These are phyloP conservation scores for Trichechus manatus DNA, from an alignment of 2,113 vertebrate species.

Conservation along the genomic window DNA sequence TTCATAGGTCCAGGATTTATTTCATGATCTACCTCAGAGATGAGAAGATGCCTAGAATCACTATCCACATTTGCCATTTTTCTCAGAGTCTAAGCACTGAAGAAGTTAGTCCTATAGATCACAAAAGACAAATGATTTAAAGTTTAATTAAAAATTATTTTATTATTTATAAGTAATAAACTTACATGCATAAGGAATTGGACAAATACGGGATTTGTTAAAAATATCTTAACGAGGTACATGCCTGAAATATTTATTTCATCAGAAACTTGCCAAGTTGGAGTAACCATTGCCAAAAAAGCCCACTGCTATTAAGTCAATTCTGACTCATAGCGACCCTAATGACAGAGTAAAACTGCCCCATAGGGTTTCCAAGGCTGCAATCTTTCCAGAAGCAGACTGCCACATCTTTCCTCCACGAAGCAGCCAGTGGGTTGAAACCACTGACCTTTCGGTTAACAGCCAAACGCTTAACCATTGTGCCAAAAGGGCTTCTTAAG, in stretches of 20 bases:
- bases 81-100: constrained; percentile 27
- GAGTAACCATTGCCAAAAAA: not conserved
- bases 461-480: not conserved
- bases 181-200: not conserved
- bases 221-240: not conserved
- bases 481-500: not conserved
- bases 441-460: not conserved
- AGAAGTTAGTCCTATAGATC: constrained; percentile 69
- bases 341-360: not conserved
- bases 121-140: not conserved
- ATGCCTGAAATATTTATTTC: constrained; percentile 30
- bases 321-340: not conserved
- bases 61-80: constrained; percentile 78
- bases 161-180: constrained; percentile 25
- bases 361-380: not conserved
- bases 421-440: not conserved
- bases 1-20: constrained; percentile 84
- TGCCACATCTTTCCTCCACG: not conserved
- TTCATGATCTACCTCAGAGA: constrained; percentile 82
- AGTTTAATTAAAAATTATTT: constrained; percentile 54
- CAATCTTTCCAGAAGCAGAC: not conserved
- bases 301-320: not conserved
- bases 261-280: not conserved
- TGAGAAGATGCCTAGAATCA: constrained; percentile 82
- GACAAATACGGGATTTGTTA: constrained; percentile 1